phyloP scores from a whole-genome alignment of 2,888 invertebrate species.

The Amphimallon solstitiale region DNA sequence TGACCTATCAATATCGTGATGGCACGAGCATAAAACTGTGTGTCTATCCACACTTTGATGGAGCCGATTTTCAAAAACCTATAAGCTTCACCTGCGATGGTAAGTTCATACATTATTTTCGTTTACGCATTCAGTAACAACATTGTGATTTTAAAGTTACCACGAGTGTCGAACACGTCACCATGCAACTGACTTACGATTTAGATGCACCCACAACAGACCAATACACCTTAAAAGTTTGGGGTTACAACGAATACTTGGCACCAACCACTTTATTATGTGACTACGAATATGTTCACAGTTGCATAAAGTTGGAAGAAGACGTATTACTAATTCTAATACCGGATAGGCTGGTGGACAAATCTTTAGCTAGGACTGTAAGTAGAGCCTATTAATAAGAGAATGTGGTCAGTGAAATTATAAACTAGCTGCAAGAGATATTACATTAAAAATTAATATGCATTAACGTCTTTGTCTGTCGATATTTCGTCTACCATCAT shows the following conservation, averaged over 20 bases:
- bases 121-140: too few species aligned
- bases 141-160: slow-evolving; percentile 73
- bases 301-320: slow-evolving; percentile 91
- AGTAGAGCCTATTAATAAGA: too few species aligned
- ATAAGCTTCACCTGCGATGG: slow-evolving; percentile 93
- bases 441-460: too few species aligned
- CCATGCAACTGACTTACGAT: slow-evolving; percentile 84
- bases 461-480: too few species aligned
- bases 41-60: slow-evolving; percentile 72
- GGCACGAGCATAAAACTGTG: slow-evolving; percentile 90
- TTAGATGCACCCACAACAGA: slow-evolving; percentile 70
- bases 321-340: slow-evolving; percentile 80
- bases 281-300: slow-evolving; percentile 93
- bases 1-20: slow-evolving; percentile 79
- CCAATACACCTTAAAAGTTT: slow-evolving; percentile 76
- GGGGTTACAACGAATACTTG: slow-evolving; percentile 90
- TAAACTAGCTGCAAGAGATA: too few species aligned
- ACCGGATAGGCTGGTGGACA: slow-evolving; percentile 74
- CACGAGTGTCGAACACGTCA: slow-evolving; percentile 86
- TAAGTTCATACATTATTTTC: slow-evolving; percentile 61
- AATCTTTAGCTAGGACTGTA: slow-evolving; percentile 80
- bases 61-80: slow-evolving; percentile 66
- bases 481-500: too few species aligned
- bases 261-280: slow-evolving; percentile 83
- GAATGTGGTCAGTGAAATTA: too few species aligned